Evolutionary conservation across 2,113 vertebrate species (phyloP), one percentile per base, ranked within the genome.

Genomic region (Megaceryle torquata): DNA sequence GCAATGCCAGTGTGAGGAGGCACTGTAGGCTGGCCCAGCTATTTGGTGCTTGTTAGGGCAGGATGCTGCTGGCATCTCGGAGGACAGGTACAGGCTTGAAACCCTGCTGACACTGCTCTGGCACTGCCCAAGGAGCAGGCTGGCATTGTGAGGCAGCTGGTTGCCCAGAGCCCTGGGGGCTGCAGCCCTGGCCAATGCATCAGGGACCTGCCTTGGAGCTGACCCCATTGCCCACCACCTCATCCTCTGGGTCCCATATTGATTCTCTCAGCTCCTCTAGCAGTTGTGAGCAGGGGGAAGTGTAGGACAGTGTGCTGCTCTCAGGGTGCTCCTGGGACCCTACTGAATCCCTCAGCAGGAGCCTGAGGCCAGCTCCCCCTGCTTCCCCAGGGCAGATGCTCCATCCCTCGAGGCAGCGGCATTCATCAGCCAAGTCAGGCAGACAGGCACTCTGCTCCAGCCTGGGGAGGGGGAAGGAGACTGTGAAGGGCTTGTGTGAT

Each of bases 161-260:
- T 5, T 63, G 22, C 48, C 43, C 53, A 51, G 81, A 75, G 56
- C 56, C 37, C 0, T 7, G 8, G 6, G 44, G 60, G 14, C 50
- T 78, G 71, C 35, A 86, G 76, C 54, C 24, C 18, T 26, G 8
- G 7, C 25, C 33, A 74, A 1, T 1, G 5, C 9, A 33, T 35
- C 4, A 4, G 37, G 26, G 10, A 67, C 43, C 28, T 54, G 37
- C 37, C 63, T 65, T 5, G 1, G 63, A 79, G 71, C 59, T 25
- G 71, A 41, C 1, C 10, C 22, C 6, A 76, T 39, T 54, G 41
- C 50, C 53, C 16, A 3, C 16, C 29, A 53, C 31, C 61, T 72
- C 65, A 53, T 39, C 41, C 65, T 76, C 29, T 53, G 29, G 6
- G 5, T n/a, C 48, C 24, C 0, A 0, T 24, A 41, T 29, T 0